Conservation (phyloP, 1,140 invertebrate genomes). For the Lepidotrigona ventralis region DNA sequence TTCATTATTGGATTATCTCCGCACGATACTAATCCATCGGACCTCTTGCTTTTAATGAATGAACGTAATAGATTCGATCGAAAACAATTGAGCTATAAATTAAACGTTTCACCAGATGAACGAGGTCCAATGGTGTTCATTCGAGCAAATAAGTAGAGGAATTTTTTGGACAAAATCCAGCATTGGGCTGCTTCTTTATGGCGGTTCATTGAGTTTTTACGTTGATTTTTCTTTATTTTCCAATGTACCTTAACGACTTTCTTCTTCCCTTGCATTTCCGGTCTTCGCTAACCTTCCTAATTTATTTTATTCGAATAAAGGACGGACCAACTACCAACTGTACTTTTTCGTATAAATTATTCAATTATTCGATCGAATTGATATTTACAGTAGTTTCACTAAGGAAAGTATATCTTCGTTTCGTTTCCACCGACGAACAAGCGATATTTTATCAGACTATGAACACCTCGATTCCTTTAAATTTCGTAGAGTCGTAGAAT, state of each 20-base stretch:
- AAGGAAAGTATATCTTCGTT: too few species aligned
- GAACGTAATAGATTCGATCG: background rate
- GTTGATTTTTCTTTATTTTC: background rate
- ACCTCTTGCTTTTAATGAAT: background rate
- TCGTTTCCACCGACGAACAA: too few species aligned
- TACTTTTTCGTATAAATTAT: too few species aligned
- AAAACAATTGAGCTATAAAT: background rate
- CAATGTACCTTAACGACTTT: background rate
- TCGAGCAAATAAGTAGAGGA: background rate
- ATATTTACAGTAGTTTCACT: too few species aligned
- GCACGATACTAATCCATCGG: background rate
- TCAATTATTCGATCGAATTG: too few species aligned
- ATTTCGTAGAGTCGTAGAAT: too few species aligned
- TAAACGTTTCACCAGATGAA: background rate
- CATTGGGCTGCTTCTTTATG: background rate
- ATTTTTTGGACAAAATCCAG: constrained; percentile 22
- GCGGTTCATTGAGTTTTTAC: background rate
- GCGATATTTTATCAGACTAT: too few species aligned
- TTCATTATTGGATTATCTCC: background rate
- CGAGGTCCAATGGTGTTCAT: background rate
- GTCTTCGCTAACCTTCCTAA: too few species aligned
- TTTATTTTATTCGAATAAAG: too few species aligned
- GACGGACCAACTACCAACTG: too few species aligned
- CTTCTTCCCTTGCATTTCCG: background rate
- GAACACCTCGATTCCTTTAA: too few species aligned